These are phyloP conservation scores for Petaurus breviceps DNA, from an alignment of 2,113 vertebrate genomes.

Conservation along the genomic window DNA sequence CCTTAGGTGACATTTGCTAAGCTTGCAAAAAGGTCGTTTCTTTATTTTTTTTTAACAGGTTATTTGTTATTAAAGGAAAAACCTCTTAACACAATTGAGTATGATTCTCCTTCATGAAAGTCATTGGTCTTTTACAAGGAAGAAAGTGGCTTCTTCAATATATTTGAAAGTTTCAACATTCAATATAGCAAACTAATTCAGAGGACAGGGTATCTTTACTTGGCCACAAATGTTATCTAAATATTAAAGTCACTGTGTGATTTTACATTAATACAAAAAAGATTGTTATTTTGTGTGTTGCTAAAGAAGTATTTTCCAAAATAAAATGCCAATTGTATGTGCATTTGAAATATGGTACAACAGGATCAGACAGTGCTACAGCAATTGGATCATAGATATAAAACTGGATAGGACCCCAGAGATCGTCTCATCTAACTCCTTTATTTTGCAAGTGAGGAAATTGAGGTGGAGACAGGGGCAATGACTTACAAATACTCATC, in stretches of 20 bases:
- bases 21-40: slow-evolving; percentile 62
- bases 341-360: neutral
- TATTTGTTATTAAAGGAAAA: slow-evolving; percentile 74
- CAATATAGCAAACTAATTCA: slow-evolving; percentile 60
- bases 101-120: slow-evolving; percentile 64
- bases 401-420: neutral
- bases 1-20: slow-evolving; percentile 29
- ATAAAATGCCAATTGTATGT: slow-evolving; percentile 18
- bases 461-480: neutral
- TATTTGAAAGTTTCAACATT: slow-evolving; percentile 11
- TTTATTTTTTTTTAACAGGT: slow-evolving; percentile 74
- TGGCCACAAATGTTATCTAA: slow-evolving; percentile 45
- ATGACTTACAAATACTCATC: neutral
- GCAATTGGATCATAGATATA: neutral
- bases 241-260: slow-evolving; percentile 10
- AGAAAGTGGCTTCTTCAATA: slow-evolving; percentile 55
- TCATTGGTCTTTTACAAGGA: slow-evolving; percentile 39
- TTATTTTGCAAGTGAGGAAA: neutral
- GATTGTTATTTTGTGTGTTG: neutral
- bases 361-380: neutral
- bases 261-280: slow-evolving; percentile 41
- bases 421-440: neutral
- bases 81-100: slow-evolving; percentile 57
- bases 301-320: slow-evolving; percentile 40
- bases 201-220: slow-evolving; percentile 52